These are phyloP conservation scores for Notodonta ziczac DNA, from an alignment of 2,888 invertebrate species.

Conservation along the genomic window DNA sequence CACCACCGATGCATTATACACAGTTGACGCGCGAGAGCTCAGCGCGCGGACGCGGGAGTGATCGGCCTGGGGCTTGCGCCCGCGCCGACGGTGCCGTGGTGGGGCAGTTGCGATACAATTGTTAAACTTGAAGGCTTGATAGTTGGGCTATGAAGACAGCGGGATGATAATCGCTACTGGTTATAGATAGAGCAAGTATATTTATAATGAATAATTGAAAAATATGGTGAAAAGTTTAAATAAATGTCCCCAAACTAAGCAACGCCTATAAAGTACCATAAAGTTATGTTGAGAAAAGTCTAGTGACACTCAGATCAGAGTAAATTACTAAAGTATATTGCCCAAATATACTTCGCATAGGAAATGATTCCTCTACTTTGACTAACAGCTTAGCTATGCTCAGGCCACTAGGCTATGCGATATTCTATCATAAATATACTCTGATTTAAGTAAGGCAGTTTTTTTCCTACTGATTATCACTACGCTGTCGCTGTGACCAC, in stretches of 20 bases:
- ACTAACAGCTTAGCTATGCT: too few relatives aligned
- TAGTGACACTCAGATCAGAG: too few relatives aligned
- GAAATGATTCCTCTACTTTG: too few relatives aligned
- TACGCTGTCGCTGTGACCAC: slow-evolving; percentile 24
- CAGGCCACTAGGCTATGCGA: too few relatives aligned
- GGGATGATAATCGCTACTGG: slow-evolving; percentile 7
- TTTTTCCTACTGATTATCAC: background rate
- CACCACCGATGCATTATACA: slow-evolving; percentile 79
- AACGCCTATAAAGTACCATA: too few relatives aligned
- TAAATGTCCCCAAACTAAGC: too few relatives aligned
- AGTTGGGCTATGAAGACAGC: slow-evolving; percentile 34
- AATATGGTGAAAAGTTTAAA: background rate
- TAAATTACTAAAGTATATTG: too few relatives aligned
- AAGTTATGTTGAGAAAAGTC: too few relatives aligned
- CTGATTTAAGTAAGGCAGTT: background rate
- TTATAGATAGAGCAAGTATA: too few relatives aligned
- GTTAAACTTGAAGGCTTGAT: slow-evolving; percentile 52
- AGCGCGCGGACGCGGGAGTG: slow-evolving; percentile 74
- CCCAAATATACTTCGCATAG: too few relatives aligned
- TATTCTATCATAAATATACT: too few relatives aligned
- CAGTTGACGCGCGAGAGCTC: slow-evolving; percentile 72
- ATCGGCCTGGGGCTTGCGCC: slow-evolving; percentile 35
- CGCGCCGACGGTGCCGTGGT: slow-evolving; percentile 39
- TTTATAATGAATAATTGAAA: background rate
- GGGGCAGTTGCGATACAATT: slow-evolving; percentile 59